phyloP scores from a whole-genome alignment of 2,888 invertebrate genomes.

The Panzeria rudis region DNA sequence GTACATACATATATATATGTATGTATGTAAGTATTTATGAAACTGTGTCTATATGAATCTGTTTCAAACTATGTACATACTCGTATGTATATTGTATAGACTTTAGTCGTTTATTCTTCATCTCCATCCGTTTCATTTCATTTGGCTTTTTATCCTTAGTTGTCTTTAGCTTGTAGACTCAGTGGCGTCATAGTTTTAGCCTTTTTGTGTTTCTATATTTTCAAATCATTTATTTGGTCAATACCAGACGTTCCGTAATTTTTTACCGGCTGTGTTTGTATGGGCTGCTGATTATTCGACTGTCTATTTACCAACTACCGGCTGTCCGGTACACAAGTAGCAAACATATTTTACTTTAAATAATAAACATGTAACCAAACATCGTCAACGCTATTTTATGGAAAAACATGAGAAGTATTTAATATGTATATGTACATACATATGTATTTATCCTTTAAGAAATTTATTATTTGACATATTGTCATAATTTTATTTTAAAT shows the following conservation, averaged over 20 bases:
- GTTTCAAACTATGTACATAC: constrained; percentile 36
- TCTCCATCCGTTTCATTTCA: constrained; percentile 4
- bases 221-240: constrained; percentile 56
- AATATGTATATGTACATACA: not conserved
- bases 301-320: not conserved
- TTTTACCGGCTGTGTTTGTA: constrained; percentile 9
- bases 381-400: not conserved
- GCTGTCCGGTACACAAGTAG: not conserved
- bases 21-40: too few relatives aligned
- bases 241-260: constrained; percentile 48
- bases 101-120: constrained; percentile 29
- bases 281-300: not conserved
- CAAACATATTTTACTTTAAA: too few relatives aligned
- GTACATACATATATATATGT: too few relatives aligned
- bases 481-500: too few relatives aligned
- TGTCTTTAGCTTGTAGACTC: constrained; percentile 61
- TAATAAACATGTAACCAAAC: too few relatives aligned
- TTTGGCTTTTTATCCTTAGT: constrained; percentile 43
- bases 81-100: constrained; percentile 47
- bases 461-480: too few relatives aligned
- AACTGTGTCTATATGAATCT: constrained; percentile 18
- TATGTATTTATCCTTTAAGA: too few relatives aligned
- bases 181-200: constrained; percentile 47
- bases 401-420: not conserved
- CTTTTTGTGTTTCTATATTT: constrained; percentile 35